phyloP scores from a whole-genome alignment of 2,113 vertebrate genomes.

The Poeciliopsis occidentalis region DNA sequence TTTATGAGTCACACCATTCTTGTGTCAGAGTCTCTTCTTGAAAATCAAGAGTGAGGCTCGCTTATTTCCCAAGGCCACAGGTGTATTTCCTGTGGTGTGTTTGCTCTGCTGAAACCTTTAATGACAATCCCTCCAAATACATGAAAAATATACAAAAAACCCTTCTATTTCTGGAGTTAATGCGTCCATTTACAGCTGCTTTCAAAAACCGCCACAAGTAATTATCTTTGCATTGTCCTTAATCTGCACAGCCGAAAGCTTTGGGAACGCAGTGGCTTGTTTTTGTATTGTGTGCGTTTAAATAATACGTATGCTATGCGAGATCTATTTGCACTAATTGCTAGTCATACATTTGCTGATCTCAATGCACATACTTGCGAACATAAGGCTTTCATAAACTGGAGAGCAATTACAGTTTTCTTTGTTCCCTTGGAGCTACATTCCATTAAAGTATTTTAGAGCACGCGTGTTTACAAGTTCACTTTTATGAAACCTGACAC shows the following conservation, averaged over 20 bases:
- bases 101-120: slow-evolving; percentile 44
- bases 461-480: slow-evolving; percentile 52
- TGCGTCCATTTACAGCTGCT: slow-evolving; percentile 33
- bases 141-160: slow-evolving; percentile 16
- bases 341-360: slow-evolving; percentile 22
- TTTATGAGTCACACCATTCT: slow-evolving; percentile 23
- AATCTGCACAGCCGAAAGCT: slow-evolving; percentile 24
- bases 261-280: slow-evolving; percentile 6
- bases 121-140: slow-evolving; percentile 28
- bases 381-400: slow-evolving; percentile 30
- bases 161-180: slow-evolving; percentile 18
- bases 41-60: slow-evolving; percentile 31
- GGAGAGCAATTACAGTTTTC: slow-evolving; percentile 10
- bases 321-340: slow-evolving; percentile 33
- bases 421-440: slow-evolving; percentile 43
- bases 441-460: slow-evolving; percentile 39
- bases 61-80: slow-evolving; percentile 39
- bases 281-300: slow-evolving; percentile 7
- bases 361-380: slow-evolving; percentile 21
- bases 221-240: slow-evolving; percentile 44
- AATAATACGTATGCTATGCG: slow-evolving; percentile 23
- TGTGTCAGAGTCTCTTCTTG: slow-evolving; percentile 2
- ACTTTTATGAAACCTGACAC: slow-evolving; percentile 40
- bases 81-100: slow-evolving; percentile 47
- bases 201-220: slow-evolving; percentile 38